A percentile compares a stretch with the other conserved stretches of the same genome.
phyloP scores from a whole-genome alignment of 2,888 invertebrate species.

The Sinodicranocentrus sp. region DNA sequence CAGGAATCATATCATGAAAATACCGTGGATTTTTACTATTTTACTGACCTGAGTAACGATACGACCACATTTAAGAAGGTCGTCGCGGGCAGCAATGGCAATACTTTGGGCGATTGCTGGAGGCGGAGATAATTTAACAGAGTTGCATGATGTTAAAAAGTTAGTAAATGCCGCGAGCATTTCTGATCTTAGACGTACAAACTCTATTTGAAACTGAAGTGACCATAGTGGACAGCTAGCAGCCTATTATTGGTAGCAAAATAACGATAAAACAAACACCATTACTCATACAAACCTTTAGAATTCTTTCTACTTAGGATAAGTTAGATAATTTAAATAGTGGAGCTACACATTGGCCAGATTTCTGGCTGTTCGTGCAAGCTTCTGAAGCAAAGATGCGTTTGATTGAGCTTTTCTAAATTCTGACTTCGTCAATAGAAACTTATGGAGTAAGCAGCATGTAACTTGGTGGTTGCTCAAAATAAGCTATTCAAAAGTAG shows the following conservation, averaged over 20 bases:
- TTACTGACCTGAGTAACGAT: constrained; percentile 84
- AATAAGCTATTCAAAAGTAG: too few relatives aligned
- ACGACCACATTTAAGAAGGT: constrained; percentile 88
- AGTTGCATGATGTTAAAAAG: constrained; percentile 85
- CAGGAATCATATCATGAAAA: too few relatives aligned
- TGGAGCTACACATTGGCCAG: too few relatives aligned
- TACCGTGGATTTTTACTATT: too few relatives aligned
- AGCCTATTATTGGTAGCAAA: constrained; percentile 80
- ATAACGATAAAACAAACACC: background rate
- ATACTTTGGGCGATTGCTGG: constrained; percentile 93
- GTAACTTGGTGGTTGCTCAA: too few relatives aligned
- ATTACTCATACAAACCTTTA: background rate
- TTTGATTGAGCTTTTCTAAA: too few relatives aligned
- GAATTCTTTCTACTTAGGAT: too few relatives aligned
- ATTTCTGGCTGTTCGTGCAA: too few relatives aligned
- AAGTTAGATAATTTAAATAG: too few relatives aligned
- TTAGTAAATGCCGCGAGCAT: constrained; percentile 85
- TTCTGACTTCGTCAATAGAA: too few relatives aligned
- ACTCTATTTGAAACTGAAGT: constrained; percentile 87
- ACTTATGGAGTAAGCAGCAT: too few relatives aligned
- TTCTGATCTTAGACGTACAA: constrained; percentile 86
- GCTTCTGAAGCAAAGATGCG: too few relatives aligned
- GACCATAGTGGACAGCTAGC: constrained; percentile 84
- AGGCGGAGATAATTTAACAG: constrained; percentile 93
- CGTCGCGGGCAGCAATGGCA: constrained; percentile 86